These are phyloP conservation scores for Drosophila melanosoma DNA, from an alignment of 2,888 invertebrate species.

Conservation along the genomic window DNA sequence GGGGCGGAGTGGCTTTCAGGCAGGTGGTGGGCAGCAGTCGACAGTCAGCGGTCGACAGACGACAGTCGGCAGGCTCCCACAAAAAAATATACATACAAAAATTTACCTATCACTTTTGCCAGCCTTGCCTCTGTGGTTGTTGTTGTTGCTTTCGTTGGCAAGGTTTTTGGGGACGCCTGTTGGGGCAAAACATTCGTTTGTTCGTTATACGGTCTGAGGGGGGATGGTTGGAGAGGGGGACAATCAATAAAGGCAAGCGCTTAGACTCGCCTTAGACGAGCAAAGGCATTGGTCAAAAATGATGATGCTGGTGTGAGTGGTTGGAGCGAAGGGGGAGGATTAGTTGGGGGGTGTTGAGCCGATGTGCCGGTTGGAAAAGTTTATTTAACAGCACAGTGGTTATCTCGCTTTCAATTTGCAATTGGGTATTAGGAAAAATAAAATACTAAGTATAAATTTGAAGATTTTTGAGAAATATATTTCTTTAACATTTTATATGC, in stretches of 20 bases:
- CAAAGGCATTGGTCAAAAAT: constrained; percentile 29
- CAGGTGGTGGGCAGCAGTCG: constrained; percentile 38
- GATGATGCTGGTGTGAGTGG: neutral
- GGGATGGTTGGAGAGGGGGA: constrained; percentile 42
- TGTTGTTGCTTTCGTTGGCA: constrained; percentile 55
- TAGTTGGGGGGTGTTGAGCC: constrained; percentile 21
- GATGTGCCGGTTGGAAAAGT: constrained; percentile 62
- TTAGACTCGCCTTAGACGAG: constrained; percentile 31
- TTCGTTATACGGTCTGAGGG: constrained; percentile 25
- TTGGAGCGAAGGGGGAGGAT: neutral
- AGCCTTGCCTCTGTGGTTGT: constrained; percentile 37
- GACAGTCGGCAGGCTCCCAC: constrained; percentile 57
- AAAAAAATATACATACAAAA: constrained; percentile 73
- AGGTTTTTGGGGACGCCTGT: constrained; percentile 69
- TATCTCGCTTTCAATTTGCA: neutral
- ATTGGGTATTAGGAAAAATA: neutral
- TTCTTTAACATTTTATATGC: too few species aligned
- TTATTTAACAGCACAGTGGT: constrained; percentile 29
- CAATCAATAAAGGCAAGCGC: constrained; percentile 79
- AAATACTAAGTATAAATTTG: neutral
- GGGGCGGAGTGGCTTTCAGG: constrained; percentile 7
- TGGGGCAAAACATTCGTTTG: constrained; percentile 43
- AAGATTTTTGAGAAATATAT: neutral
- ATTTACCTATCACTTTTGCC: constrained; percentile 65
- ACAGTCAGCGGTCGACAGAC: constrained; percentile 21